phyloP scores from a whole-genome alignment of 2,797 vertebrate genomes.

The Mus caroli region DNA sequence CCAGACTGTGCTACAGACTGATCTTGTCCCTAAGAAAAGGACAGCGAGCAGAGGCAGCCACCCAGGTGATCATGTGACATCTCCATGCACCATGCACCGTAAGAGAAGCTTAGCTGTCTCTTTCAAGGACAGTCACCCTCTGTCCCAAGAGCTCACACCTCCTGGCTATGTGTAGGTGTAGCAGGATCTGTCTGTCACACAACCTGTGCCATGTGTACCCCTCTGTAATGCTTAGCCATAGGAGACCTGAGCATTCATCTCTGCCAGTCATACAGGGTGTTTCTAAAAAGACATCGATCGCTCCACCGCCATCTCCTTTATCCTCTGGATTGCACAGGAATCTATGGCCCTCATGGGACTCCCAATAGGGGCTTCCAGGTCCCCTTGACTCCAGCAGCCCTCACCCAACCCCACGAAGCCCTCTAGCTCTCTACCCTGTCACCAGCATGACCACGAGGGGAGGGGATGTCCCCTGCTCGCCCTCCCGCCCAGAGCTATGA shows the following conservation, averaged over 20 bases:
- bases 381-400: neutral
- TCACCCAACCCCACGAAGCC: neutral
- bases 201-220: neutral
- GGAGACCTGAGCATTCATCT: rapidly evolving
- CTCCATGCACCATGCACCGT: neutral
- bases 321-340: neutral
- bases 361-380: neutral
- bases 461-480: neutral
- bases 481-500: rapidly evolving
- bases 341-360: neutral
- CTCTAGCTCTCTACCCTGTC: neutral
- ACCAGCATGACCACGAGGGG: neutral
- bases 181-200: neutral
- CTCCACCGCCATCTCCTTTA: neutral
- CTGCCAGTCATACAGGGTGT: neutral
- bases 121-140: neutral
- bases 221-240: neutral
- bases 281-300: neutral
- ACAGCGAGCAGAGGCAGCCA: neutral
- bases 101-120: neutral
- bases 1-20: neutral
- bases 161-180: neutral
- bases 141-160: neutral
- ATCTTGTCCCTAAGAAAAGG: neutral
- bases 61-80: neutral